A percentile compares a stretch with the other conserved stretches of the same genome.
Evolutionary conservation across 2,888 invertebrate genomes (phyloP).

Genomic region (Homarus gammarus): DNA sequence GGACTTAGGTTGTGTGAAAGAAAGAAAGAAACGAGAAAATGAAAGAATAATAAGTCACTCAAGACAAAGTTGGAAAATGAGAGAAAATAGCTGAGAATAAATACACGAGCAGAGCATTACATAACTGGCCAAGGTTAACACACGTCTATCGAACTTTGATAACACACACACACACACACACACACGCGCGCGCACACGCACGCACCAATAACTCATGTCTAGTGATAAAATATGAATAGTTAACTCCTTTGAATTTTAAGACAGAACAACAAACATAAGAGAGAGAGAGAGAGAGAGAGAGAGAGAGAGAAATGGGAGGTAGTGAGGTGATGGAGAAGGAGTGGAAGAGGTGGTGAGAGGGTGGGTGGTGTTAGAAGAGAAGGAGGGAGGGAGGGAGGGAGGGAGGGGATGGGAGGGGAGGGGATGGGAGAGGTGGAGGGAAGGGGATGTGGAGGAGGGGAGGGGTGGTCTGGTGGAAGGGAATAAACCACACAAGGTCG

Average conservation of each 20-base stretch:
- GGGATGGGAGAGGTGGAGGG: not conserved
- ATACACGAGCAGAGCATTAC: no score
- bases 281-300: conserved; percentile 20
- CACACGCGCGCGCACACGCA: not conserved
- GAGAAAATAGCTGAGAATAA: no score
- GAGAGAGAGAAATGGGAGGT: not conserved
- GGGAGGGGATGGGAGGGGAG: not conserved
- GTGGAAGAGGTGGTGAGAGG: not conserved
- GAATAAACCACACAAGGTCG: no score
- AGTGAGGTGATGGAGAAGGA: not conserved
- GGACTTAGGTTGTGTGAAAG: no score
- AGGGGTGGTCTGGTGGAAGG: no score
- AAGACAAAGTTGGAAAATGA: no score
- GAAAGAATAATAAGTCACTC: no score
- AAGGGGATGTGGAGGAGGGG: no score
- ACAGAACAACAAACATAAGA: not conserved
- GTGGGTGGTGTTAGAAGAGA: no score
- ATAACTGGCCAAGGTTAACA: no score
- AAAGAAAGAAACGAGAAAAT: no score
- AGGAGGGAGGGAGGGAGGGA: not conserved
- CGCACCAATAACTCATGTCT: not conserved
- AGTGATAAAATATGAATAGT: not conserved
- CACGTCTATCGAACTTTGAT: no score
- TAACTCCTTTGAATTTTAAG: not conserved
- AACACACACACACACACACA: conserved; percentile 14